phyloP scores from a whole-genome alignment of 2,888 invertebrate species.

The Drosophila bunnanda region DNA sequence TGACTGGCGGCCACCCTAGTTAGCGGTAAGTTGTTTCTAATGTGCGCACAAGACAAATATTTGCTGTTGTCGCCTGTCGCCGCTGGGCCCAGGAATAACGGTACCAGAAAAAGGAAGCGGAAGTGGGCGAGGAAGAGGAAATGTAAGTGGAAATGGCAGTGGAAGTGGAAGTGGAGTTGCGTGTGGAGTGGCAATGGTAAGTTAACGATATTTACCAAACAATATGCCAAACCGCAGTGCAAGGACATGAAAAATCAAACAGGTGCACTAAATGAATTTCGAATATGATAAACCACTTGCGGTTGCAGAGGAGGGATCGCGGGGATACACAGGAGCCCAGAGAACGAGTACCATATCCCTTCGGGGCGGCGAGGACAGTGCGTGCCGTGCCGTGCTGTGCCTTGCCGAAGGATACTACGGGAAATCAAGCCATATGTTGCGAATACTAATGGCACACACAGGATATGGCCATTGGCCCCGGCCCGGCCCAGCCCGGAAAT shows the following conservation, averaged over 20 bases:
- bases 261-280: slow-evolving; percentile 83
- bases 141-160: not conserved
- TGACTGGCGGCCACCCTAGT: slow-evolving; percentile 31
- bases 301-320: slow-evolving; percentile 58
- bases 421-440: slow-evolving; percentile 83
- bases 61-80: slow-evolving; percentile 49
- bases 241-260: slow-evolving; percentile 78
- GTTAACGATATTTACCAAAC: slow-evolving; percentile 79
- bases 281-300: slow-evolving; percentile 81
- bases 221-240: slow-evolving; percentile 55
- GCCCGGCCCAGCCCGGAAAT: slow-evolving; percentile 75
- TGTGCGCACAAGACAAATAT: slow-evolving; percentile 47
- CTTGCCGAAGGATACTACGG: slow-evolving; percentile 64
- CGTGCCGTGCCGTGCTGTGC: slow-evolving; percentile 52
- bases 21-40: slow-evolving; percentile 47
- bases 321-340: not conserved
- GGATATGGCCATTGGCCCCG: slow-evolving; percentile 23
- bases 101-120: not conserved
- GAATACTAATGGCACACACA: slow-evolving; percentile 77
- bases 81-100: slow-evolving; percentile 8
- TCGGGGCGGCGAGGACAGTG: slow-evolving; percentile 28
- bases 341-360: slow-evolving; percentile 12
- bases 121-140: slow-evolving; percentile 10
- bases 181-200: slow-evolving; percentile 69
- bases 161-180: slow-evolving; percentile 58